Base-by-base conservation (phyloP, 1,140 invertebrate genomes). In the Melipona quadrifasciata region DNA sequence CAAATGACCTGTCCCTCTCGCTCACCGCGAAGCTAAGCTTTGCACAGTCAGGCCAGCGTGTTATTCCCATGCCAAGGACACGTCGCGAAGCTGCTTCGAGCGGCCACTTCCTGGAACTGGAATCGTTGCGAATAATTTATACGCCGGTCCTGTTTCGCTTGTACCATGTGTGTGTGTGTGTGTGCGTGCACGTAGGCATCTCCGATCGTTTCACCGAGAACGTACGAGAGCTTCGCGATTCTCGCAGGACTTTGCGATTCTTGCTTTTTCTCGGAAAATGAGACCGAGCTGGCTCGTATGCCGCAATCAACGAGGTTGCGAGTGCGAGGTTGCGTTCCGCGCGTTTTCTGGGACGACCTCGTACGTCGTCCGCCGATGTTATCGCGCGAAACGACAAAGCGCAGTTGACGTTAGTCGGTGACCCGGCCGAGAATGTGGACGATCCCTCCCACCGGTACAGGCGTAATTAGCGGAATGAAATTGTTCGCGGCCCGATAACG, bases 11-110 rank as follows among this genome's bases (percentile, higher is more conserved):
- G 80, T 80, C 80, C 27, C 74, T 74, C 71, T 75, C 61, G 51
- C 47, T 47, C 75, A 74, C 74, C n/a, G 70, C 39, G 68, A 55
- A 27, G 68, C 76, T 84, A 84, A 47, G 51, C 76, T 80, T 79
- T 57, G 67, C 61, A 57, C 24, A 74, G 53, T 53, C 68, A 84
- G 82, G 65, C 21, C 10, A 34, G 51, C 75, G 65, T 70, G 74
- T 76, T 80, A 88, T 88, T 89, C 86, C 68, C 82, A 82, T 80
- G 72, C 84, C 86, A 88, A 89, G 88, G 88, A 84, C 88, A 84
- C 88, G 72, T 61, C 58, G 65, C 21, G 82, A 47, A 34, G 83
- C 76, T 57, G 70, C 58, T 80, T 74, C 47, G 82, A 39, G 27
- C 71, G 73, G 64, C 71, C 72, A 51, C 85, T 86, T 86, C 85